Evolutionary conservation across 2,113 vertebrate species (phyloP).

Genomic region (Buteo buteo): DNA sequence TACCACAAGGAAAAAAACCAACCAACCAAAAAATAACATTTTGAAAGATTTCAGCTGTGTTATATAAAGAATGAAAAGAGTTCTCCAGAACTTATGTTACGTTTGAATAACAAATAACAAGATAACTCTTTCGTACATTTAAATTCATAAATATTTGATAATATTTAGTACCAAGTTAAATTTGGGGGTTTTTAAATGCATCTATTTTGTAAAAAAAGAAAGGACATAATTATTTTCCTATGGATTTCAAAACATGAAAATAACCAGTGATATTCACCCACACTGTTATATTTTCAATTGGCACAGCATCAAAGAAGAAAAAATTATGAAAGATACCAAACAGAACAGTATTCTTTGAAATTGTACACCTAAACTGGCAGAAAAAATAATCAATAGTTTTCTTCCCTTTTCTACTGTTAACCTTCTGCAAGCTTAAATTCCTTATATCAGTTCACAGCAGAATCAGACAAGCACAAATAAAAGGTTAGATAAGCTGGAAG

Average conservation of each 20-base stretch:
- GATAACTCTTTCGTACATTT: background rate
- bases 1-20: background rate
- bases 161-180: background rate
- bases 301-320: background rate
- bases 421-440: background rate
- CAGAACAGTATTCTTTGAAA: background rate
- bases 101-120: background rate
- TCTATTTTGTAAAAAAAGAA: background rate
- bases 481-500: background rate
- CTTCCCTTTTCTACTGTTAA: background rate
- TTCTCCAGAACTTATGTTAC: background rate
- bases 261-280: background rate
- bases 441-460: background rate
- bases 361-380: background rate
- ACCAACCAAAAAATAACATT: rapidly evolving
- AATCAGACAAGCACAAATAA: background rate
- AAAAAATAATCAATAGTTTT: background rate
- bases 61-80: background rate
- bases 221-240: background rate
- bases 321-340: background rate
- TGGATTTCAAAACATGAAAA: background rate
- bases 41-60: background rate
- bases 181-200: background rate
- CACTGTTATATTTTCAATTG: background rate
- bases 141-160: background rate